A percentile compares a stretch with the other conserved stretches of the same genome.
These are phyloP conservation scores for Malacoraja senta DNA, from an alignment of 2,797 vertebrate genomes.

Conservation along the genomic window DNA sequence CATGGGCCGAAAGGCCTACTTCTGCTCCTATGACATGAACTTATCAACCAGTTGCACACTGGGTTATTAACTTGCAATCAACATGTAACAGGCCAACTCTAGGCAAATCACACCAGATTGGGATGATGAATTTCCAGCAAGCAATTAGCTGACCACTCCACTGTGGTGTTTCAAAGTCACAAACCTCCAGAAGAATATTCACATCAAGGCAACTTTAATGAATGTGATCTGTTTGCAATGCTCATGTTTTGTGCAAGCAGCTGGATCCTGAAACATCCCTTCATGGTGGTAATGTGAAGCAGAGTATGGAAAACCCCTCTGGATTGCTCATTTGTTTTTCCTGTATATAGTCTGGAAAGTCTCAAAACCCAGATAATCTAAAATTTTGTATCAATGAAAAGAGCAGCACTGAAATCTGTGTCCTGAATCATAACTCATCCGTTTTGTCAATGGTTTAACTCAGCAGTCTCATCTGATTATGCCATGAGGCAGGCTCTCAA, in stretches of 20 bases:
- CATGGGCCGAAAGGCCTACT: too few species aligned
- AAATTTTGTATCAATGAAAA: background rate
- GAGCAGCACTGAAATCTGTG: background rate
- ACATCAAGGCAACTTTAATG: background rate
- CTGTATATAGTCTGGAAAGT: background rate
- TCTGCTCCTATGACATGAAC: too few species aligned
- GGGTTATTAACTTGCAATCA: background rate
- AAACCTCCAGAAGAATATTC: background rate
- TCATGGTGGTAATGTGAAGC: background rate
- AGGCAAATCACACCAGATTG: background rate
- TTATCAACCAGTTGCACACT: background rate
- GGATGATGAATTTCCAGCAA: background rate
- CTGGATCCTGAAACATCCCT: background rate
- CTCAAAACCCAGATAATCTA: background rate
- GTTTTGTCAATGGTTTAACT: background rate
- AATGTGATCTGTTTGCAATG: background rate
- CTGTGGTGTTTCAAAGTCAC: background rate
- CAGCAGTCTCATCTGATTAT: background rate
- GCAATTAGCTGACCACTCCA: background rate
- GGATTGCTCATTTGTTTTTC: background rate
- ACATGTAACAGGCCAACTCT: background rate
- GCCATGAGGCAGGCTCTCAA: too few species aligned
- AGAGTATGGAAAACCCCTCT: background rate
- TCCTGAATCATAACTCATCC: background rate
- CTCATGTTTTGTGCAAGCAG: background rate